phyloP scores from a whole-genome alignment of 2,888 invertebrate genomes.

The Patella caerulea region DNA sequence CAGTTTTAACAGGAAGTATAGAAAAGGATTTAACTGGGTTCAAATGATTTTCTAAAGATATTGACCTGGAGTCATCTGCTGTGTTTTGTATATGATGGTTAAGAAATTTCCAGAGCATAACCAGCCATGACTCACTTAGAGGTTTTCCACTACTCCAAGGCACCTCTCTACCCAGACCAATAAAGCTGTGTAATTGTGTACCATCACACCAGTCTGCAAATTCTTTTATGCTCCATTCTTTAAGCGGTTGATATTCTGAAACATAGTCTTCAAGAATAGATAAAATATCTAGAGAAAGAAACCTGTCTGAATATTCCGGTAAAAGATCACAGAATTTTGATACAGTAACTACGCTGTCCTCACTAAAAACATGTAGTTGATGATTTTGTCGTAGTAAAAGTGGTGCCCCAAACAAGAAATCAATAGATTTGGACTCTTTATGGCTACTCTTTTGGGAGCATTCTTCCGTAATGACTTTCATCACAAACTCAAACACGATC shows the following conservation, averaged over 20 bases:
- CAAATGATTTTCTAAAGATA: background rate
- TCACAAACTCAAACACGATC: slow-evolving; percentile 8
- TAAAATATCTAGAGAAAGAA: slow-evolving; percentile 15
- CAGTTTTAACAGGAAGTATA: background rate
- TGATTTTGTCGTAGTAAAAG: slow-evolving; percentile 14
- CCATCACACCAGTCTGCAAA: background rate
- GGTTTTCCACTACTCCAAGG: too few relatives aligned
- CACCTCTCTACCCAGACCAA: too few relatives aligned
- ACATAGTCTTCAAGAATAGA: background rate
- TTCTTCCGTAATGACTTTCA: background rate
- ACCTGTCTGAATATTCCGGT: slow-evolving; percentile 20
- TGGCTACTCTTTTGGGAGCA: too few relatives aligned
- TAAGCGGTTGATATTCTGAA: background rate
- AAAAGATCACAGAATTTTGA: slow-evolving; percentile 17
- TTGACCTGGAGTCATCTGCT: background rate
- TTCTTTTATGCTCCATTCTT: background rate
- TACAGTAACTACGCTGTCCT: slow-evolving; percentile 10
- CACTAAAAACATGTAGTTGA: slow-evolving; percentile 1
- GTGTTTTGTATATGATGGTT: background rate
- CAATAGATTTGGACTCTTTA: background rate
- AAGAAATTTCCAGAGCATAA: background rate
- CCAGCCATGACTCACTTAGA: too few relatives aligned
- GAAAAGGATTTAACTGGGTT: too few relatives aligned
- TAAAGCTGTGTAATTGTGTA: too few relatives aligned
- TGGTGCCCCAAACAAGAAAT: slow-evolving; percentile 16